Evolutionary conservation across 2,113 vertebrate species (phyloP).

Genomic region (Ariopsis seemanni): DNA sequence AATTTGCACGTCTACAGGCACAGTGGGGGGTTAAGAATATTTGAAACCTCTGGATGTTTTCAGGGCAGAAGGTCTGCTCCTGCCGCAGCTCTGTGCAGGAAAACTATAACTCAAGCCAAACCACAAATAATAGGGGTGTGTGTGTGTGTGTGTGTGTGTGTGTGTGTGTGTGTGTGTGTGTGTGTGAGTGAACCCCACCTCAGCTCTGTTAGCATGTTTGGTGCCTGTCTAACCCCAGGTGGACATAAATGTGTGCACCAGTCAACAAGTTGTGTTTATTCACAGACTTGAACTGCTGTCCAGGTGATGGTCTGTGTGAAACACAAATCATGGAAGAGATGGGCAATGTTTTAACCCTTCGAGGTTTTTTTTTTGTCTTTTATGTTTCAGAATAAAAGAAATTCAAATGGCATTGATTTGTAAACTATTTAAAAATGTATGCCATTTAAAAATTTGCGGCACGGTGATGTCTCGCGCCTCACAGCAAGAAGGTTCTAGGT

Average conservation of each 20-base stretch:
- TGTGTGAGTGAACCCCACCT: background rate
- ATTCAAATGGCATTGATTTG: background rate
- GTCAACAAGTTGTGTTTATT: slow-evolving; percentile 31
- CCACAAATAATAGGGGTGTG: background rate
- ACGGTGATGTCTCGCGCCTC: no score
- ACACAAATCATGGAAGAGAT: background rate
- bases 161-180: background rate
- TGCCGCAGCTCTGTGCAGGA: background rate
- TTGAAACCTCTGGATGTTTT: background rate
- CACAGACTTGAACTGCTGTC: slow-evolving; percentile 7
- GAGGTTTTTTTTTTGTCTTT: background rate
- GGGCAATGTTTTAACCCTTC: background rate
- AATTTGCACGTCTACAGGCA: background rate
- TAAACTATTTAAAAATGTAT: background rate
- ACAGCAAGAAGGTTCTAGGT: no score
- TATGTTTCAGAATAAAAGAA: background rate
- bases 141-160: no score
- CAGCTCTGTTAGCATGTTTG: background rate
- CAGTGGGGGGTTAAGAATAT: background rate
- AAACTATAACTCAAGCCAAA: background rate
- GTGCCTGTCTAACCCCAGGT: background rate
- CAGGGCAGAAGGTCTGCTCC: background rate
- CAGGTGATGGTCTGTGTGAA: background rate
- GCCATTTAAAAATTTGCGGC: no score
- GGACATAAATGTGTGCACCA: background rate